phyloP scores from a whole-genome alignment of 2,113 vertebrate species.

The Mormoops blainvillei region DNA sequence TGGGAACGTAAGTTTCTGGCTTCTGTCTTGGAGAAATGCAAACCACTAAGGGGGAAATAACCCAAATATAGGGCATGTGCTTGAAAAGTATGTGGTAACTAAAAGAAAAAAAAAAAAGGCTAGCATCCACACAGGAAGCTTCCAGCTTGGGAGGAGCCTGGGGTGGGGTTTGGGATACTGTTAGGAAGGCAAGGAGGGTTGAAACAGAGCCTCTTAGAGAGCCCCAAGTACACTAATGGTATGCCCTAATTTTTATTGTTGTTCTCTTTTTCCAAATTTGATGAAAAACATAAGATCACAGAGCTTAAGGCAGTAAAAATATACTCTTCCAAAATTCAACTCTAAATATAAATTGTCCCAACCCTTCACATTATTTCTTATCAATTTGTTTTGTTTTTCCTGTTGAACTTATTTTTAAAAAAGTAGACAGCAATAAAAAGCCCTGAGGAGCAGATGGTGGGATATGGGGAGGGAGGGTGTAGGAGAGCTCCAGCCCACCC shows the following conservation, averaged over 20 bases:
- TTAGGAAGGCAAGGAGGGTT: background rate
- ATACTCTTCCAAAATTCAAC: background rate
- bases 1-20: background rate
- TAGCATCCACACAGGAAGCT: background rate
- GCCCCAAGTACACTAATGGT: background rate
- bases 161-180: background rate
- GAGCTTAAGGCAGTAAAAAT: background rate
- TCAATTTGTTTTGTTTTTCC: constrained; percentile 22
- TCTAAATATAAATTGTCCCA: constrained; percentile 24
- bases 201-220: background rate
- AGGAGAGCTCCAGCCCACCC: background rate
- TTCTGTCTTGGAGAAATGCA: background rate
- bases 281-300: background rate
- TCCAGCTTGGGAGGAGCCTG: background rate
- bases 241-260: background rate
- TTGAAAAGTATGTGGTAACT: background rate
- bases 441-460: background rate
- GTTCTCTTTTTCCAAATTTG: constrained; percentile 8
- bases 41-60: background rate
- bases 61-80: background rate
- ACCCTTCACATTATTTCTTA: background rate
- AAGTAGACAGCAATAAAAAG: background rate
- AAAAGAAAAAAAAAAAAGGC: background rate
- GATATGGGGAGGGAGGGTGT: background rate
- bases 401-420: constrained; percentile 30